These are phyloP conservation scores for Pomatostomus ruficeps DNA, from an alignment of 2,113 vertebrate species.

Conservation along the genomic window DNA sequence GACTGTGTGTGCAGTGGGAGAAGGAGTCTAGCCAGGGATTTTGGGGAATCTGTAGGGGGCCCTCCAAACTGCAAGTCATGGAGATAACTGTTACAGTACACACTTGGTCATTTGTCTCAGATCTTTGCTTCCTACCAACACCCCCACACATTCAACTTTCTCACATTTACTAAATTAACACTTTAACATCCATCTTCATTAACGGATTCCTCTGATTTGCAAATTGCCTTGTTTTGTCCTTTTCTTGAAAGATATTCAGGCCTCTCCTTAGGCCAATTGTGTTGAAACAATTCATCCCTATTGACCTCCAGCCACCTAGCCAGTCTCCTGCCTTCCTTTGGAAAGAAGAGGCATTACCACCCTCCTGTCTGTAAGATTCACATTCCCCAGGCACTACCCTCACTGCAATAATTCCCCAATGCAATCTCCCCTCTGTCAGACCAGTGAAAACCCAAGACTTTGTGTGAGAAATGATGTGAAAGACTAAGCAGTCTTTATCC, in stretches of 20 bases:
- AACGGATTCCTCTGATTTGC: neutral
- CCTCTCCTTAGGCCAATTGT: neutral
- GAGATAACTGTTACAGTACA: neutral
- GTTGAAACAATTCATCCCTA: neutral
- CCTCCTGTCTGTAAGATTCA: neutral
- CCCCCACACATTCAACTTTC: neutral
- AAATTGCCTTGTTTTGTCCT: neutral
- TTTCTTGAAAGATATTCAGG: neutral
- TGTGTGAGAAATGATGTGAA: neutral
- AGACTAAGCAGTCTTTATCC: neutral
- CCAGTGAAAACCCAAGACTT: neutral
- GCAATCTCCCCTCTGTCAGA: neutral
- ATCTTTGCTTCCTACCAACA: neutral
- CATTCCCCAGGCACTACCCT: neutral
- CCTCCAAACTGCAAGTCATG: neutral
- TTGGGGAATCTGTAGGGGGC: rapidly evolving
- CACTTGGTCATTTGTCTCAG: neutral
- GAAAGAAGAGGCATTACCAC: neutral
- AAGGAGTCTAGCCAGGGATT: neutral
- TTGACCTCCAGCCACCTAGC: neutral
- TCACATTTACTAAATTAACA: neutral
- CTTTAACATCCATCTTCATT: neutral
- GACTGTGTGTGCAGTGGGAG: neutral
- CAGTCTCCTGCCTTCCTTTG: neutral
- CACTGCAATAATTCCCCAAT: neutral